These are phyloP conservation scores for Nudaria mundana DNA, from an alignment of 2,888 invertebrate species.

Conservation along the genomic window DNA sequence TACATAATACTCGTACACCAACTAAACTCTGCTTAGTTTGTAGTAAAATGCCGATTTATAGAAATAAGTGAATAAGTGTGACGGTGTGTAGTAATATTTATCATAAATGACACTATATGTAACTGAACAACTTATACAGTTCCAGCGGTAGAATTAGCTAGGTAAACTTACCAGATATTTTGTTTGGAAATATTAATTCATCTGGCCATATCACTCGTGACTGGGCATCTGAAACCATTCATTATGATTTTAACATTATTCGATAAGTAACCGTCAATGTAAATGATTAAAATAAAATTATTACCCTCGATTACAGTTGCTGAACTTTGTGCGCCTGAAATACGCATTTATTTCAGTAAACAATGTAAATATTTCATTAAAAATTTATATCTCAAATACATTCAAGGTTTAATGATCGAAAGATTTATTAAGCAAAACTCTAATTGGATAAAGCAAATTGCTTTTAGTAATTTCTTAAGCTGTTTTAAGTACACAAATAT, in stretches of 20 bases:
- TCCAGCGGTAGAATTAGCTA: not conserved
- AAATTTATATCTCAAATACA: too few species aligned
- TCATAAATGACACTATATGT: too few species aligned
- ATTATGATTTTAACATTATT: slow-evolving; percentile 17
- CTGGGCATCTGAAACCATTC: slow-evolving; percentile 38
- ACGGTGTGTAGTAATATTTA: too few species aligned
- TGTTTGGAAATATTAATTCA: slow-evolving; percentile 43
- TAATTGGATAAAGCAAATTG: too few species aligned
- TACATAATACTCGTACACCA: not conserved
- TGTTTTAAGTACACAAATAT: too few species aligned
- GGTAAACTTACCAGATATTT: slow-evolving; percentile 41
- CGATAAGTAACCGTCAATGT: slow-evolving; percentile 8
- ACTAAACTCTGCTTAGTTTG: too few species aligned
- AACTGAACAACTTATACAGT: too few species aligned
- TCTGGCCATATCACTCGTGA: slow-evolving; percentile 40
- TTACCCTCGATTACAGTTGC: slow-evolving; percentile 21
- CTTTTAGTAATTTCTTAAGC: too few species aligned
- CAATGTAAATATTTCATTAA: slow-evolving; percentile 19
- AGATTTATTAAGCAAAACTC: too few species aligned
- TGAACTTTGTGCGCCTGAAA: slow-evolving; percentile 25
- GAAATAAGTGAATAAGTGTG: too few species aligned
- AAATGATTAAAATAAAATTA: slow-evolving; percentile 26
- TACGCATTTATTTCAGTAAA: slow-evolving; percentile 20
- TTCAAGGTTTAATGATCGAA: slow-evolving; percentile 8
- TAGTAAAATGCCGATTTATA: too few species aligned